These are phyloP conservation scores for Podarcis muralis DNA, from an alignment of 2,113 vertebrate species.

Conservation along the genomic window DNA sequence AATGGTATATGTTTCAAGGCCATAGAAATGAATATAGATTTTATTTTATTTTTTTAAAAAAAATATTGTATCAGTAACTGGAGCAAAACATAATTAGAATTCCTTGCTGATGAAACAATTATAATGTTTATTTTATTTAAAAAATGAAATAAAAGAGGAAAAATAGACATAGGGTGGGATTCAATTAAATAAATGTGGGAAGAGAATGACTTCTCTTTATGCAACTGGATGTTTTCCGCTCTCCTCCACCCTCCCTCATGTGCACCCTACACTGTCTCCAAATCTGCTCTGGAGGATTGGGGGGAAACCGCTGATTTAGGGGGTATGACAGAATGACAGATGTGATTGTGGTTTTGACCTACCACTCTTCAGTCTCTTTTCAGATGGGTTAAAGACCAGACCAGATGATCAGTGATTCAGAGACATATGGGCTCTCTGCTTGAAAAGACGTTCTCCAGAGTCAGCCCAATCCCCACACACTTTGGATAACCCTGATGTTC, in stretches of 20 bases:
- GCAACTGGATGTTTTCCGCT: too few relatives aligned
- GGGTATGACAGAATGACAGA: neutral
- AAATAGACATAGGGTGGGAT: conserved; percentile 11
- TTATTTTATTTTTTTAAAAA: neutral
- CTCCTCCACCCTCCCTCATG: too few relatives aligned
- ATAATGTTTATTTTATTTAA: neutral
- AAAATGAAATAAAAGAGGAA: neutral
- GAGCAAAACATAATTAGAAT: conserved; percentile 25
- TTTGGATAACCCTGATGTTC: too few relatives aligned
- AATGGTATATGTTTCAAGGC: neutral
- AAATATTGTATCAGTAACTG: conserved; percentile 4
- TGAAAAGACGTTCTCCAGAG: too few relatives aligned
- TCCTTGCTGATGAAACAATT: conserved; percentile 5
- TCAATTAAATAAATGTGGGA: neutral
- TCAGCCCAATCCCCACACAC: too few relatives aligned
- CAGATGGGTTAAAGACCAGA: too few relatives aligned
- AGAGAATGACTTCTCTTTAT: neutral
- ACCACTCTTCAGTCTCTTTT: too few relatives aligned
- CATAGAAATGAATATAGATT: neutral
- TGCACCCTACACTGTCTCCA: neutral
- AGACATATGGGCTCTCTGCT: too few relatives aligned
- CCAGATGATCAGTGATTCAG: too few relatives aligned
- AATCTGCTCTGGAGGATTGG: neutral
- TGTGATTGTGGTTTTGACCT: too few relatives aligned
- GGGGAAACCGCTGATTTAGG: too few relatives aligned